A percentile compares a stretch with the other conserved stretches of the same genome.
phyloP scores from a whole-genome alignment of 1,140 invertebrate genomes.

The Drosophila carrolli region DNA sequence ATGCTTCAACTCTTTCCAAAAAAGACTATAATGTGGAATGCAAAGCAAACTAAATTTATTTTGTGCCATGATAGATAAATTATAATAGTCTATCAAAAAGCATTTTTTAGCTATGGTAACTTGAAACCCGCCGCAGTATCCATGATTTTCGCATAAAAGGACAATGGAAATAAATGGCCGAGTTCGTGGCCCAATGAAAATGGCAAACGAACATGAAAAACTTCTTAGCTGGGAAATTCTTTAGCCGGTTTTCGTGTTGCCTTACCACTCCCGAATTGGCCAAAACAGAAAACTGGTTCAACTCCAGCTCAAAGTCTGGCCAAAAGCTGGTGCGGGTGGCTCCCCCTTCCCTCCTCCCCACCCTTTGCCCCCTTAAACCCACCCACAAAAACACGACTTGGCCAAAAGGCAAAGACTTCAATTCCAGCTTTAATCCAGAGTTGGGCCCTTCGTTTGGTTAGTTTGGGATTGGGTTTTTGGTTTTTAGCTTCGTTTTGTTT shows the following conservation, averaged over 20 bases:
- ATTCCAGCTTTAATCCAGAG: conserved; percentile 30
- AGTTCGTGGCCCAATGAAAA: conserved; percentile 41
- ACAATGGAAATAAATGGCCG: conserved; percentile 35
- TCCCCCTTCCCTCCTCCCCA: neutral
- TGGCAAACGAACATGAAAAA: conserved; percentile 77
- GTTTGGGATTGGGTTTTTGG: conserved; percentile 1
- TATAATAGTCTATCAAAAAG: neutral
- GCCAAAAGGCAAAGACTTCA: conserved; percentile 28
- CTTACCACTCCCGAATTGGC: conserved; percentile 61
- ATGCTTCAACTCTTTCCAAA: too few species aligned
- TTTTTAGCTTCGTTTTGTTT: conserved; percentile 7
- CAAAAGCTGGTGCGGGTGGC: conserved; percentile 61
- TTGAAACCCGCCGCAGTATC: neutral
- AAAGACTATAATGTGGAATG: neutral
- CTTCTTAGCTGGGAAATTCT: conserved; percentile 74
- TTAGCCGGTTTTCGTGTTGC: conserved; percentile 69
- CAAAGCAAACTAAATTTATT: neutral
- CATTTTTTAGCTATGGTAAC: neutral
- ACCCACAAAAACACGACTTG: conserved; percentile 54
- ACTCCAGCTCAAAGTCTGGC: conserved; percentile 32
- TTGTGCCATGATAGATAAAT: neutral
- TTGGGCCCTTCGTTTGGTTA: conserved; percentile 42
- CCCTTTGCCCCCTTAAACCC: neutral
- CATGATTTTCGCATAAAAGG: conserved; percentile 39
- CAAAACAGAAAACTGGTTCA: conserved; percentile 69